Conservation (phyloP, 2,113 vertebrate species). For the Leptocoma aspasia region DNA sequence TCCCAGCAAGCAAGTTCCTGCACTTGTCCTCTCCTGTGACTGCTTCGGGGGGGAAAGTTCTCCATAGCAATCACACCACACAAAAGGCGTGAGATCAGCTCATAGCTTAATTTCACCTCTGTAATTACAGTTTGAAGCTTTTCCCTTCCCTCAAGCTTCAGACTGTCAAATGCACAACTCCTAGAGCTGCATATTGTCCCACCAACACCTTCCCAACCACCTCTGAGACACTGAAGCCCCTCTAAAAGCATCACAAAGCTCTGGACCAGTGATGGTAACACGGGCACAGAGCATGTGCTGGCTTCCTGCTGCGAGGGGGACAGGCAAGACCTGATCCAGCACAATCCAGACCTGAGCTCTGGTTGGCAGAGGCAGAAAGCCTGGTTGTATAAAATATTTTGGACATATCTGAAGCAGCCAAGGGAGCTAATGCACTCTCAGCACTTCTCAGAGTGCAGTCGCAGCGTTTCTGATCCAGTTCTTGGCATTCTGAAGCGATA, state of each 20-base stretch:
- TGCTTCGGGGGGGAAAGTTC: background rate
- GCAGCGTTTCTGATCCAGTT: background rate
- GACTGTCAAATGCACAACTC: background rate
- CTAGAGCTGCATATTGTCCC: background rate
- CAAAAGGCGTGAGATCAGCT: fast-evolving
- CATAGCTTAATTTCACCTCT: background rate
- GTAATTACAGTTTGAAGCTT: background rate
- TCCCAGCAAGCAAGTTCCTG: background rate
- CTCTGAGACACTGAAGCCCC: background rate
- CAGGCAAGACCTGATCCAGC: background rate
- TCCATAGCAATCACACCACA: background rate
- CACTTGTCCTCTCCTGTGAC: background rate
- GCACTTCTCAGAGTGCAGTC: conserved; percentile 7
- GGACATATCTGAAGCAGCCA: background rate
- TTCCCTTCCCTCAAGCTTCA: background rate
- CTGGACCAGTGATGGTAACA: background rate
- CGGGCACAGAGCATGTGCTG: fast-evolving
- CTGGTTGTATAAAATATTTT: background rate
- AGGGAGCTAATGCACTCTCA: conserved; percentile 9
- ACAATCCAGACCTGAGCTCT: background rate
- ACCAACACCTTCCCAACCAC: background rate
- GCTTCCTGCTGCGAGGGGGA: background rate
- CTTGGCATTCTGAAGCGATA: background rate
- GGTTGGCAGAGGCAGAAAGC: background rate
- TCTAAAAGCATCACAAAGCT: background rate